phyloP scores from a whole-genome alignment of 2,888 invertebrate genomes.

The Ectropis crepuscularia region DNA sequence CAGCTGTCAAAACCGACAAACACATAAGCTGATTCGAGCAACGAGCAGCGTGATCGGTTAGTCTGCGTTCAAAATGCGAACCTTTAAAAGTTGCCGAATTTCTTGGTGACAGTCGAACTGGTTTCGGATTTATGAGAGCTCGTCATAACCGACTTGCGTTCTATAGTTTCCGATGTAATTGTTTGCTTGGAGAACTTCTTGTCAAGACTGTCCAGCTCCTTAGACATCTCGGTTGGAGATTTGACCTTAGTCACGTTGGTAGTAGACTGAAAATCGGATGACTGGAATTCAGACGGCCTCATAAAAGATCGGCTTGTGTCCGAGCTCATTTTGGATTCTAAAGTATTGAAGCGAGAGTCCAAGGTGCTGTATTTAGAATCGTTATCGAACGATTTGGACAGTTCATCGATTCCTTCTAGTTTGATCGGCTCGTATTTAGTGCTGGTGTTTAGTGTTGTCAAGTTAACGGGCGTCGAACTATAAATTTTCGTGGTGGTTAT shows the following conservation, averaged over 20 bases:
- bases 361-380: slow-evolving; percentile 78
- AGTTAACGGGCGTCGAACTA: slow-evolving; percentile 82
- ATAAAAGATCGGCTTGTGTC: slow-evolving; percentile 81
- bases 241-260: slow-evolving; percentile 64
- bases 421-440: slow-evolving; percentile 79
- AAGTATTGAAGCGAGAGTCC: slow-evolving; percentile 75
- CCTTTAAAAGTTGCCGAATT: slow-evolving; percentile 79
- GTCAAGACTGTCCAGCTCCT: slow-evolving; percentile 85
- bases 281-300: slow-evolving; percentile 80
- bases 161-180: slow-evolving; percentile 88
- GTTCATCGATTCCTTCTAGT: slow-evolving; percentile 80
- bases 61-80: slow-evolving; percentile 40
- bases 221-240: slow-evolving; percentile 69
- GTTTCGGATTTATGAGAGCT: slow-evolving; percentile 85
- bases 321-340: slow-evolving; percentile 77
- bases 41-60: slow-evolving; percentile 29
- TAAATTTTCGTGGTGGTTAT: slow-evolving; percentile 84
- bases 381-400: slow-evolving; percentile 81
- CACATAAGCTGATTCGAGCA: slow-evolving; percentile 40
- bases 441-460: slow-evolving; percentile 69
- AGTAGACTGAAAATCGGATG: slow-evolving; percentile 66
- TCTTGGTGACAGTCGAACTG: slow-evolving; percentile 84
- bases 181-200: slow-evolving; percentile 88
- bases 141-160: slow-evolving; percentile 88
- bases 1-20: slow-evolving; percentile 36